These are phyloP conservation scores for Patagioenas fasciata DNA, from an alignment of 2,113 vertebrate genomes.

Conservation along the genomic window DNA sequence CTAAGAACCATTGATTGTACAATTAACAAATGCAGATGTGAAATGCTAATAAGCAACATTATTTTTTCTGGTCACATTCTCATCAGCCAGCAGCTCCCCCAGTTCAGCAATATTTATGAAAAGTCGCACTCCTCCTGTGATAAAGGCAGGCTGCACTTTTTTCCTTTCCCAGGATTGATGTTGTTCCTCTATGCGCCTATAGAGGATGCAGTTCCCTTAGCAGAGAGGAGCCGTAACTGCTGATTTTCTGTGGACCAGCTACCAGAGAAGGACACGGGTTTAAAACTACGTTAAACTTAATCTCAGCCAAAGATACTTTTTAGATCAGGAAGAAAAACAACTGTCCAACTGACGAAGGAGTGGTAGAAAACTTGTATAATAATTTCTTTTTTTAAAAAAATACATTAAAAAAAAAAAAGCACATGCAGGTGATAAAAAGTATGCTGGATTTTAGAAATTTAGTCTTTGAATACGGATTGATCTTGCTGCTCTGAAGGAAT, in stretches of 20 bases:
- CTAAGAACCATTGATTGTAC: neutral
- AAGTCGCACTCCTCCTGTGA: neutral
- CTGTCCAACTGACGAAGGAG: neutral
- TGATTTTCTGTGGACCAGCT: neutral
- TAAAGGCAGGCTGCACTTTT: neutral
- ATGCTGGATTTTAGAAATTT: neutral
- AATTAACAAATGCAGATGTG: neutral
- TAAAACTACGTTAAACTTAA: neutral
- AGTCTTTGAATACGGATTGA: neutral
- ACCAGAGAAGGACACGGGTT: neutral
- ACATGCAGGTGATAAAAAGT: neutral
- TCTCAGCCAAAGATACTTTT: neutral
- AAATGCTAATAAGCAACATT: fast-evolving
- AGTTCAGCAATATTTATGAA: neutral
- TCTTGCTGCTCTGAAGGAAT: neutral
- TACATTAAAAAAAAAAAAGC: neutral
- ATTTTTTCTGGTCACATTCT: neutral
- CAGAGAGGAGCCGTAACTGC: neutral
- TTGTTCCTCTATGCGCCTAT: neutral
- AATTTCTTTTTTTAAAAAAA: neutral
- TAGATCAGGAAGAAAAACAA: neutral
- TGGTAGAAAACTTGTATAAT: neutral
- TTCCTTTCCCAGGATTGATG: neutral
- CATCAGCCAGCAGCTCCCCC: neutral
- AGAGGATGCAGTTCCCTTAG: constrained; percentile 19